phyloP scores from a whole-genome alignment of 2,113 vertebrate genomes.

The Gavialis gangeticus region DNA sequence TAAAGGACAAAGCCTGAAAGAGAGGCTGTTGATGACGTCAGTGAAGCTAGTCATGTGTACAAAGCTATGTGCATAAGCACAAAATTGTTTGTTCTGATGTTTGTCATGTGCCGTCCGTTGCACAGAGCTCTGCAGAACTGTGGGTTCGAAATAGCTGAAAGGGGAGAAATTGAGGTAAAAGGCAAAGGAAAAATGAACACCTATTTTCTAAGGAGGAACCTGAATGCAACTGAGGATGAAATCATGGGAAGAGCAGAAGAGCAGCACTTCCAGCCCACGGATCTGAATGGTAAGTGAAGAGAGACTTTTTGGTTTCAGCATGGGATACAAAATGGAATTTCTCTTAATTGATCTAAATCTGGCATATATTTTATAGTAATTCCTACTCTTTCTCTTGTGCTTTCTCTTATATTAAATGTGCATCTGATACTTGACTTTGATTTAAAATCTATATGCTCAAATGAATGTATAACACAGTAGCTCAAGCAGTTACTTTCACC shows the following conservation, averaged over 20 bases:
- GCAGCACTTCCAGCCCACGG: slow-evolving; percentile 5
- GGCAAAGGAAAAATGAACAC: slow-evolving; percentile 85
- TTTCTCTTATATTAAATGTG: background rate
- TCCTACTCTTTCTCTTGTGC: background rate
- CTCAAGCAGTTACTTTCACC: background rate
- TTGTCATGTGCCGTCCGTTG: background rate
- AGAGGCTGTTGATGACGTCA: background rate
- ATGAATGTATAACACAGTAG: background rate
- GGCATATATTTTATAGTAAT: background rate
- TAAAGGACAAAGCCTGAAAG: fast-evolving
- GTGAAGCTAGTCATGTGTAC: background rate
- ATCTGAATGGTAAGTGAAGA: background rate
- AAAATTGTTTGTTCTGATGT: background rate
- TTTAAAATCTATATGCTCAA: background rate
- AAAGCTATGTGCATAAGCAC: fast-evolving
- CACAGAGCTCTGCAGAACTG: slow-evolving; percentile 78
- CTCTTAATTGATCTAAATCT: background rate
- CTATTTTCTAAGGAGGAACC: slow-evolving; percentile 82
- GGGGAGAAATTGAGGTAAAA: slow-evolving; percentile 85
- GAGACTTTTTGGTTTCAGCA: background rate
- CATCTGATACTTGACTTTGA: background rate
- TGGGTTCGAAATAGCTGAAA: slow-evolving; percentile 79
- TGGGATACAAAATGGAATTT: background rate
- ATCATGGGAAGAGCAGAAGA: slow-evolving; percentile 78
- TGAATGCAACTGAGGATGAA: slow-evolving; percentile 75